A percentile compares a stretch with the other conserved stretches of the same genome.
Conservation (phyloP, 2,888 invertebrate genomes). For the Apeira syringaria region DNA sequence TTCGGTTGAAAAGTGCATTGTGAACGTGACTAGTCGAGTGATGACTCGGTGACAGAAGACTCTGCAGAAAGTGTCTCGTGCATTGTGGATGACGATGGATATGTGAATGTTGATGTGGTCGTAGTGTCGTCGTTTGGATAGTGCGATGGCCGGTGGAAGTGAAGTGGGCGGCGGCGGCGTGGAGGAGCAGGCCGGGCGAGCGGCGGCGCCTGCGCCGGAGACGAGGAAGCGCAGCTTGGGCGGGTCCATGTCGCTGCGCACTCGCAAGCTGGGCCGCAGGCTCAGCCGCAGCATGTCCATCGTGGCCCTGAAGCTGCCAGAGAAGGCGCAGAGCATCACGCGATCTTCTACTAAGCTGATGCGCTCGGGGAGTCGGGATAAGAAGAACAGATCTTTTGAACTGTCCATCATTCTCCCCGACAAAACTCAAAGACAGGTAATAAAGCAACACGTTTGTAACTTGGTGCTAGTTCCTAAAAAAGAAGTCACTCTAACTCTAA, state of each 20-base stretch:
- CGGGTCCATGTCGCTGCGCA: slow-evolving; percentile 76
- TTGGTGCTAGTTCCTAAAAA: background rate
- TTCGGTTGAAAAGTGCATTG: slow-evolving; percentile 62
- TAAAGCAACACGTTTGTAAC: slow-evolving; percentile 16
- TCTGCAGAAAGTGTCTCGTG: slow-evolving; percentile 56
- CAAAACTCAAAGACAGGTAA: slow-evolving; percentile 86
- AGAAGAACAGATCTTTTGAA: slow-evolving; percentile 83
- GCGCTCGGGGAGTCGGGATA: slow-evolving; percentile 81
- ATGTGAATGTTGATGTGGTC: slow-evolving; percentile 72
- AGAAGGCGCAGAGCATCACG: slow-evolving; percentile 84
- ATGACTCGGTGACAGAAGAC: slow-evolving; percentile 67
- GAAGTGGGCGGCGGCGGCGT: slow-evolving; percentile 61
- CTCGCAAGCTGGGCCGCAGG: slow-evolving; percentile 77
- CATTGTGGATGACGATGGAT: slow-evolving; percentile 58
- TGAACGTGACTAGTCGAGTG: slow-evolving; percentile 35
- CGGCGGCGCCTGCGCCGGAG: slow-evolving; percentile 38
- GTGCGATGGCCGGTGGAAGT: slow-evolving; percentile 76
- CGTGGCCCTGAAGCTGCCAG: slow-evolving; percentile 79
- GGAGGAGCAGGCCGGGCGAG: slow-evolving; percentile 38
- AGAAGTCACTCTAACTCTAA: too few relatives aligned
- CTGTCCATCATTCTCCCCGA: slow-evolving; percentile 86
- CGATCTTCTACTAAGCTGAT: slow-evolving; percentile 84
- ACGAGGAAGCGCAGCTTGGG: slow-evolving; percentile 69
- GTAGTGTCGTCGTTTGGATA: slow-evolving; percentile 50
- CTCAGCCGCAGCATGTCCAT: slow-evolving; percentile 83